Base-by-base conservation (phyloP, 1,140 invertebrate species). In the Neuroterus valhalla region DNA sequence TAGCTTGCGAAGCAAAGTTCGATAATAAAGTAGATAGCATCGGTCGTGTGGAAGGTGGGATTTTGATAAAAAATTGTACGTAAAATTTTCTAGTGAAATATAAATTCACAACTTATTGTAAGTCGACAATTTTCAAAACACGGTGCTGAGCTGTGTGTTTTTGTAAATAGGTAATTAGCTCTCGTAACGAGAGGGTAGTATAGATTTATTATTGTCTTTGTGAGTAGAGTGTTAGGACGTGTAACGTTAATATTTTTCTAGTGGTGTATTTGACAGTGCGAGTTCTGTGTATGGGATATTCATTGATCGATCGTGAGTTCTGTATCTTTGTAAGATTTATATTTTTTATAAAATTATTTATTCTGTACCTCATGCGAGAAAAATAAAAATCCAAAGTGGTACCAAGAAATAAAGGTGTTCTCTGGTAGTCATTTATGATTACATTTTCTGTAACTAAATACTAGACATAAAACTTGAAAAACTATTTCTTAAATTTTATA, bases 281-380 rank as follows among this genome's bases (percentile, higher is more conserved):
- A 62, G 31, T 62, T 62, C 21, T 62, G 55, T 62, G 55, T 23
- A 62, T 62, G 55, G 55, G 26, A 62, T 31, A 62, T 62, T 55
- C 15, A 26, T 55, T 4, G 26, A 23, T 55, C 26, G 52, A 55
- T 62, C 31, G 55, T 62, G 55, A 23, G n/a, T 62, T 62, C 55
- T 62, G 5, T 62, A 62, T 12, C 21, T 62, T 62, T 62, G 55
- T 62, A 62, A 62, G 55, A 62, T 62, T 62, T 62, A 26, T 62
- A 62, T 62, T 62, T 62, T 62, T 62, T 62, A 43, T 78, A 78
- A 72, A 78, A 75, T 66, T 78, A 75, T 75, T 78, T 78, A 75
- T 75, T 78, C 70, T 78, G 70, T 78, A 72, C 70, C 77, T 66
- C 44, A 42, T 46, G 69, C 43, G 50, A 74, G 66, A 74, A 70